These are phyloP conservation scores for Malaclemys terrapin DNA, from an alignment of 2,113 vertebrate species.

Conservation along the genomic window DNA sequence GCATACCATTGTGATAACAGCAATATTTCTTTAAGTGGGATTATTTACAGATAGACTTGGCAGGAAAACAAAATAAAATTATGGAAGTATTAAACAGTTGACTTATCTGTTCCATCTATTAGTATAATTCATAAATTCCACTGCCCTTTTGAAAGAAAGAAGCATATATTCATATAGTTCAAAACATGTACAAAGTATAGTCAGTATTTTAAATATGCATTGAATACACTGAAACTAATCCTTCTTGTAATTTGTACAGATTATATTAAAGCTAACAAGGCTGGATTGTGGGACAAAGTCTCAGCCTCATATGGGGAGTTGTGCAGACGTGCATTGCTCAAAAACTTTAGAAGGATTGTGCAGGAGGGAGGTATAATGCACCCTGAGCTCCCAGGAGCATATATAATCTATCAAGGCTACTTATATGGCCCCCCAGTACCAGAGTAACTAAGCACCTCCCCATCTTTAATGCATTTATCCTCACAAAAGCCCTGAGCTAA, in stretches of 20 bases:
- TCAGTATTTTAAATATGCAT: neutral
- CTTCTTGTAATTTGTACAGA: neutral
- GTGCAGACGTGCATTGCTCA: neutral
- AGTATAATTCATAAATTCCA: neutral
- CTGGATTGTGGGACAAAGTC: neutral
- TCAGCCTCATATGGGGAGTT: neutral
- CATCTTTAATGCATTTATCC: neutral
- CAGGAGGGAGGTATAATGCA: neutral
- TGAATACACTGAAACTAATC: neutral
- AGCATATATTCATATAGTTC: neutral
- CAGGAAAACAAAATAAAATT: neutral
- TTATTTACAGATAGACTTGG: neutral
- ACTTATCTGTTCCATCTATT: neutral
- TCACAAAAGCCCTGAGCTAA: neutral
- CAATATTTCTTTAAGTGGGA: neutral
- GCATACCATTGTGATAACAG: neutral
- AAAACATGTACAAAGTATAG: neutral
- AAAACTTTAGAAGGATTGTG: neutral
- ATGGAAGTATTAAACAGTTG: neutral
- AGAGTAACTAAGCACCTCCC: neutral
- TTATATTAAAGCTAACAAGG: neutral
- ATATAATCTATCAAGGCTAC: neutral
- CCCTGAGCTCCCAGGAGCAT: neutral
- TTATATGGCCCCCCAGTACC: fast-evolving
- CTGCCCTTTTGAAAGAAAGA: neutral